Evolutionary conservation across 1,140 invertebrate genomes (phyloP), one percentile per base, ranked within the genome.

Genomic region (Drosophila arawakana): DNA sequence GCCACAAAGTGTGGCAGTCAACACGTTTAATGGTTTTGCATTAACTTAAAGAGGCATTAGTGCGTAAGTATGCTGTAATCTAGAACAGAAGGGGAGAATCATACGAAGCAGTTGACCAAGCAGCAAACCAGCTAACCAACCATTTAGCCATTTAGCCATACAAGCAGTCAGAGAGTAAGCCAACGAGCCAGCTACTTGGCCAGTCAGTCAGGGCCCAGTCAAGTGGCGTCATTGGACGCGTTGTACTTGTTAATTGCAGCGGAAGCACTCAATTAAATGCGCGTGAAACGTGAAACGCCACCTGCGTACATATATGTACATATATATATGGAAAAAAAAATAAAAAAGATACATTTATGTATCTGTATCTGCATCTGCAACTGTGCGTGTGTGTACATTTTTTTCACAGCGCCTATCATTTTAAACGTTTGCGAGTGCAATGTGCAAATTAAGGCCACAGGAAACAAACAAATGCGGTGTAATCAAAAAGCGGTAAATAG

Each of bases 191-290:
- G 66, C 7, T 73, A 70, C 54, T 67, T 68, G 47, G 67, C 62
- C 74, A 78, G 50, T 66, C 61, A 63, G 58, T 60, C 18, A 52
- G 52, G 55, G 43, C 1, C 74, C 49, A 39, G 46, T 75, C 66
- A 80, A 57, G 59, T 68, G 81, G 69, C 80, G 52, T 52, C 73
- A 66, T 59, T 80, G 82, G 63, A 81, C 68, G 71, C 81, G 82
- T 81, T 86, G 83, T 83, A 89, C 78, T 89, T 89, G 84, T 89
- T 89, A 89, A 89, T 89, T 89, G 84, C 84, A 84, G 84, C 84
- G 84, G 84, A 89, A 89, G 84, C 84, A 89, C 84, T 89, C 84
- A 89, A 89, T 89, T 89, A 89, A 89, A 89, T 81, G 84, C 85
- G 84, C 84, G 84, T 89, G 85, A 89, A 89, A 89, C 84, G 83